These are phyloP conservation scores for Ispidina picta DNA, from an alignment of 2,797 vertebrate genomes.

Conservation along the genomic window DNA sequence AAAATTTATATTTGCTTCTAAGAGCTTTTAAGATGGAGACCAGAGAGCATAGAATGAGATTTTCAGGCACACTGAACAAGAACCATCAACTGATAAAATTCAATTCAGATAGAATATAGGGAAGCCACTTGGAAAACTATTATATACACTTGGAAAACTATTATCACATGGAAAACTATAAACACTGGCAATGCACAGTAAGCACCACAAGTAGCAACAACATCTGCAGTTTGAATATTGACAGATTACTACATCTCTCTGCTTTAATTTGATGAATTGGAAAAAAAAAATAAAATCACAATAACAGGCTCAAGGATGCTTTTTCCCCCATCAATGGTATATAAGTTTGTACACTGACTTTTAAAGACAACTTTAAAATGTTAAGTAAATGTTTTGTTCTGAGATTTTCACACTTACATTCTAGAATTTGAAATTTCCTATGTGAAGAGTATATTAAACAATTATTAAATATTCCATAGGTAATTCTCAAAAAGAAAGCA, in stretches of 20 bases:
- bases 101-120: background rate
- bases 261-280: slow-evolving; percentile 18
- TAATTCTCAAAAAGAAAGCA: background rate
- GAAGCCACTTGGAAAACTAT: background rate
- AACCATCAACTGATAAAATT: slow-evolving; percentile 8
- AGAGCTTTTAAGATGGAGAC: background rate
- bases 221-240: slow-evolving; percentile 52
- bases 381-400: background rate
- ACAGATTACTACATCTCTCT: slow-evolving; percentile 57
- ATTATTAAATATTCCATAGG: background rate
- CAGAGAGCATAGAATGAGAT: background rate
- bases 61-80: background rate
- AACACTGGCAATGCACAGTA: slow-evolving; percentile 42
- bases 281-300: background rate
- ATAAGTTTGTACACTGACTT: background rate
- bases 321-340: background rate
- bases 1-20: background rate
- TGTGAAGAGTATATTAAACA: no score
- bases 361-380: background rate
- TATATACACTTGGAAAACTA: no score
- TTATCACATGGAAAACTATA: slow-evolving; percentile 8
- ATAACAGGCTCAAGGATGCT: background rate
- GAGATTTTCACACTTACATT: background rate
- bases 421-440: background rate
- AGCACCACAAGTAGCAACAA: slow-evolving; percentile 51